Percentiles rank a stretch among this genome's conserved stretches.
phyloP scores from a whole-genome alignment of 2,797 vertebrate genomes.

The Tadarida brasiliensis region DNA sequence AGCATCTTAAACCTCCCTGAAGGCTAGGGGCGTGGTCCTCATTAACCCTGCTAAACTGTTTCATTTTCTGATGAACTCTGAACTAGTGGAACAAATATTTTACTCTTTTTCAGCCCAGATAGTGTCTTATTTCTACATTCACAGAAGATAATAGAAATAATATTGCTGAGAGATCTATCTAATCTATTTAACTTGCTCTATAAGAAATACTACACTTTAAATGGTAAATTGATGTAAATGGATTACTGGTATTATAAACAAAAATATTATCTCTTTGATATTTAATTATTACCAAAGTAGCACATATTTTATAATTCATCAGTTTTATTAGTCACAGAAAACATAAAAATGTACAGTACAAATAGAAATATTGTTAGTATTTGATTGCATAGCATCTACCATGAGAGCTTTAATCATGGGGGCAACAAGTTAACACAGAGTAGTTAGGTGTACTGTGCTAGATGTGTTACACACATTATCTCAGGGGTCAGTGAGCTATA shows the following conservation, averaged over 20 bases:
- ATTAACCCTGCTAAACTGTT: neutral
- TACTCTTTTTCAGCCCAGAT: slow-evolving; percentile 2
- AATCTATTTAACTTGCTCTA: neutral
- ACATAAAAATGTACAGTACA: neutral
- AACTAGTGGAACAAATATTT: slow-evolving; percentile 33
- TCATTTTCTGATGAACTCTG: slow-evolving; percentile 1
- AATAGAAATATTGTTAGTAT: neutral
- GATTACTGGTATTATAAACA: neutral
- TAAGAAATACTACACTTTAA: slow-evolving; percentile 51
- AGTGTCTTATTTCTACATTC: neutral
- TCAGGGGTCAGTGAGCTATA: neutral
- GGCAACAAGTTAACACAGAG: neutral
- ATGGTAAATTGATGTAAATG: slow-evolving; percentile 37
- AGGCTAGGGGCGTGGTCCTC: neutral
- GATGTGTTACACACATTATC: neutral
- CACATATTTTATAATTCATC: neutral
- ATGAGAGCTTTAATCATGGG: neutral
- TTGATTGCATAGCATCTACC: neutral
- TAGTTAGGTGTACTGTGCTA: neutral
- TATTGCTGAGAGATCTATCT: neutral
- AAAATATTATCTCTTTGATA: neutral
- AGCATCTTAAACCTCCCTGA: neutral
- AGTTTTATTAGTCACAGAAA: slow-evolving; percentile 42
- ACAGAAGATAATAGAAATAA: neutral
- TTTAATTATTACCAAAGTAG: slow-evolving; percentile 23